A percentile compares a stretch with the other conserved stretches of the same genome.
Conservation (phyloP, 2,113 vertebrate species). For the Canis aureus region DNA sequence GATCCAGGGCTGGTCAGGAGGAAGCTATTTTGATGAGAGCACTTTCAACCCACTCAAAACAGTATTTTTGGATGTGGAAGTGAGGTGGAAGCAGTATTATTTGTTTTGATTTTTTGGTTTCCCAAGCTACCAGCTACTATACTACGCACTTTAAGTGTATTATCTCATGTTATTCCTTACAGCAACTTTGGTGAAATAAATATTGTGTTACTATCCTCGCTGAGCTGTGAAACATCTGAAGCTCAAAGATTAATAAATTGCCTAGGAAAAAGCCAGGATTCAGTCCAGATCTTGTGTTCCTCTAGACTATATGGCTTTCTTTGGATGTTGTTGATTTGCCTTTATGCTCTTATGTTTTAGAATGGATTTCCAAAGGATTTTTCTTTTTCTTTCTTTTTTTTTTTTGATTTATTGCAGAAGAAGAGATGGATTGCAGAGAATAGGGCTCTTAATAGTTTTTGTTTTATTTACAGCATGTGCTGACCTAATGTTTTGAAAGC, state of each 20-base stretch:
- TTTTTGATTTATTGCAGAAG: neutral
- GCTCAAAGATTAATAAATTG: slow-evolving; percentile 1
- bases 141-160: neutral
- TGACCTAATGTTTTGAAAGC: slow-evolving; percentile 6
- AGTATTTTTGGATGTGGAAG: neutral
- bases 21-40: neutral
- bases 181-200: neutral
- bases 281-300: neutral
- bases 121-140: neutral
- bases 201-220: neutral
- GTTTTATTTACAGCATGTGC: neutral
- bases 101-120: neutral
- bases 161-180: slow-evolving; percentile 1
- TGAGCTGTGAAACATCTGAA: slow-evolving; percentile 11
- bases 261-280: neutral
- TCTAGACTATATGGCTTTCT: neutral
- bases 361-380: neutral
- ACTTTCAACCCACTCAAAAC: neutral
- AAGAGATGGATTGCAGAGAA: neutral
- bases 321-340: slow-evolving; percentile 20
- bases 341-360: slow-evolving; percentile 12
- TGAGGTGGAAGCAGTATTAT: neutral
- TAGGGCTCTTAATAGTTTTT: neutral
- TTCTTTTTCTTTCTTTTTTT: neutral
- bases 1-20: neutral